Conservation (phyloP, 2,888 invertebrate species). For the Argyresthia albistria region DNA sequence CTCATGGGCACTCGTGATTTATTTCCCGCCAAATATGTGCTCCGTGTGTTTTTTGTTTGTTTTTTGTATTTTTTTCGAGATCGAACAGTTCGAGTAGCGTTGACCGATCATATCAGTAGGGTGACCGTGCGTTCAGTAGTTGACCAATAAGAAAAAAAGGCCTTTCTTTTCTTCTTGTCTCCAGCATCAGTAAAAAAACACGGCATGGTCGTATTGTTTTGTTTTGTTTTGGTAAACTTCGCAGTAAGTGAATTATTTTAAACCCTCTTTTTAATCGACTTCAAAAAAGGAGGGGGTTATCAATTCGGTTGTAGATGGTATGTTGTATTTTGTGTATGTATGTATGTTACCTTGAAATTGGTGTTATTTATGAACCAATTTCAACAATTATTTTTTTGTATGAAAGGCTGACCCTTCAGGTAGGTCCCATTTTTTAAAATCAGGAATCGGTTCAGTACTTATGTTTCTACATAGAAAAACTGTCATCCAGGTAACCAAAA, state of each 20-base stretch:
- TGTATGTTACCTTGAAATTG: no score
- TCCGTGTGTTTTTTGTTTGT: constrained; percentile 41
- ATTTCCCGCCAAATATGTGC: constrained; percentile 68
- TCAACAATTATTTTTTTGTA: no score
- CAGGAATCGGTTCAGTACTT: no score
- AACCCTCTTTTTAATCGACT: neutral
- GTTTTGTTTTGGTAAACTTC: neutral
- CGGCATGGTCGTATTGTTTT: neutral
- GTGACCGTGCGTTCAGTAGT: constrained; percentile 44
- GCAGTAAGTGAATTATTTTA: neutral
- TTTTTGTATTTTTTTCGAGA: constrained; percentile 29
- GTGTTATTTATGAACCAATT: no score
- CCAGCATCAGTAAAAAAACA: neutral
- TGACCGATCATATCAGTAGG: constrained; percentile 63
- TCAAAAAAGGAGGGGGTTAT: no score
- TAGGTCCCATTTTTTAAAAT: no score
- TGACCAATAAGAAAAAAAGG: constrained; percentile 54
- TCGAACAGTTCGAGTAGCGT: constrained; percentile 65
- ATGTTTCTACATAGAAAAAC: no score
- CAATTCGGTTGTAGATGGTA: no score
- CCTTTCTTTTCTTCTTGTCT: constrained; percentile 32
- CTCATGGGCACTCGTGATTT: constrained; percentile 57
- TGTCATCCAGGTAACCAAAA: no score
- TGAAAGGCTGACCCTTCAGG: no score
- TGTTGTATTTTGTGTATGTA: no score